A percentile compares a stretch with the other conserved stretches of the same genome.
Evolutionary conservation across 2,888 invertebrate species (phyloP).

Genomic region (Scelioninae gen. 1): DNA sequence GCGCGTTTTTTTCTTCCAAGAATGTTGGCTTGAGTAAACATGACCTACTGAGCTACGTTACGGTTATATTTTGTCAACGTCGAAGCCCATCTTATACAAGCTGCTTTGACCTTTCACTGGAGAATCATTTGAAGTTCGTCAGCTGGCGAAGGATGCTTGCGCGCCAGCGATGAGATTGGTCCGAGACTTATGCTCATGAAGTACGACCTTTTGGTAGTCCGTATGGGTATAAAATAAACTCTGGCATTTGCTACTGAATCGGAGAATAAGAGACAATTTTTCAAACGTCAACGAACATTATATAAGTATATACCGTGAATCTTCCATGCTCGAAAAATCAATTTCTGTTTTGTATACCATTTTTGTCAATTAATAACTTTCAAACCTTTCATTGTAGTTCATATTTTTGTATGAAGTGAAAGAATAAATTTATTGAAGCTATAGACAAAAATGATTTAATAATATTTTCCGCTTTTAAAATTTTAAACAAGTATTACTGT

Average conservation of each 20-base stretch:
- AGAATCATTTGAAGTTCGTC: conserved; percentile 52
- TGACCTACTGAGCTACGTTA: conserved; percentile 38
- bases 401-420: too few relatives aligned
- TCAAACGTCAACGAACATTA: not conserved
- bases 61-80: conserved; percentile 49
- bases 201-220: conserved; percentile 16
- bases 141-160: conserved; percentile 11
- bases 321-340: not conserved
- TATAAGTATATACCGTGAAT: not conserved
- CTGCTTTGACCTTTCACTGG: conserved; percentile 49
- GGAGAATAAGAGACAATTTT: not conserved
- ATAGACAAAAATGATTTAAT: too few relatives aligned
- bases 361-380: too few relatives aligned
- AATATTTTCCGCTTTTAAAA: too few relatives aligned
- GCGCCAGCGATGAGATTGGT: conserved; percentile 6
- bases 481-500: too few relatives aligned
- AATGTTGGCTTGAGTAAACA: conserved; percentile 43
- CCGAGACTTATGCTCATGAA: conserved; percentile 4
- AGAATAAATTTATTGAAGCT: too few relatives aligned
- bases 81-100: conserved; percentile 47
- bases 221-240: conserved; percentile 12
- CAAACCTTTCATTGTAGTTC: too few relatives aligned
- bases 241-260: conserved; percentile 4
- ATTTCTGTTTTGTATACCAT: too few relatives aligned
- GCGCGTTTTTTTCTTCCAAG: conserved; percentile 18